These are phyloP conservation scores for Radopholus similis DNA, from an alignment of 1,140 invertebrate species.

Conservation along the genomic window DNA sequence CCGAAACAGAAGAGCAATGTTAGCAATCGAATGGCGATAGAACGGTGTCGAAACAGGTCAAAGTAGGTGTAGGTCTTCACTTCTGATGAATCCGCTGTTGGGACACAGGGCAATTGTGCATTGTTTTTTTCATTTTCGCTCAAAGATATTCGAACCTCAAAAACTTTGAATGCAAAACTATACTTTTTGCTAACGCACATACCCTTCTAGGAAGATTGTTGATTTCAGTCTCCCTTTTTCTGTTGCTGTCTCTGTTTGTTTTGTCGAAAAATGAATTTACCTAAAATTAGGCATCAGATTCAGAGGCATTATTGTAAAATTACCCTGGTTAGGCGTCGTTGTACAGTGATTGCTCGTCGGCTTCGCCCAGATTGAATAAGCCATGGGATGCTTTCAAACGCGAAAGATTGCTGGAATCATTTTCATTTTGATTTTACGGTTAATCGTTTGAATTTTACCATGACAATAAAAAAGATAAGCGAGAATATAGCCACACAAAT, in stretches of 20 bases:
- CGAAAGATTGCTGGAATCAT: constrained; percentile 35
- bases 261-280: constrained; percentile 2
- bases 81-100: too few relatives aligned
- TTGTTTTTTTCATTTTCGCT: too few relatives aligned
- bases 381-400: constrained; percentile 50
- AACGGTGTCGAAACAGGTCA: constrained; percentile 33
- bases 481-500: constrained; percentile 23
- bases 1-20: constrained; percentile 51
- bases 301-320: neutral
- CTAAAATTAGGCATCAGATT: neutral
- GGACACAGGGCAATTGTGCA: too few relatives aligned
- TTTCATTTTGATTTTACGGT: neutral
- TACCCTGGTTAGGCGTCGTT: neutral
- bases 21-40: constrained; percentile 25
- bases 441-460: constrained; percentile 16
- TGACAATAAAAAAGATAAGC: constrained; percentile 21
- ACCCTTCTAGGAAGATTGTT: neutral
- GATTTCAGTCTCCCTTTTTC: neutral
- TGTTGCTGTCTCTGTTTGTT: neutral
- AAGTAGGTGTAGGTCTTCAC: constrained; percentile 32
- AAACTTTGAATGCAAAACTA: too few relatives aligned
- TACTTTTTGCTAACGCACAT: too few relatives aligned
- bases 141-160: too few relatives aligned
- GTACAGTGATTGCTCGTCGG: constrained; percentile 1
- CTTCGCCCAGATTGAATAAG: constrained; percentile 28